Conservation (phyloP, 2,113 vertebrate genomes). For the Daphoenositta chrysoptera region DNA sequence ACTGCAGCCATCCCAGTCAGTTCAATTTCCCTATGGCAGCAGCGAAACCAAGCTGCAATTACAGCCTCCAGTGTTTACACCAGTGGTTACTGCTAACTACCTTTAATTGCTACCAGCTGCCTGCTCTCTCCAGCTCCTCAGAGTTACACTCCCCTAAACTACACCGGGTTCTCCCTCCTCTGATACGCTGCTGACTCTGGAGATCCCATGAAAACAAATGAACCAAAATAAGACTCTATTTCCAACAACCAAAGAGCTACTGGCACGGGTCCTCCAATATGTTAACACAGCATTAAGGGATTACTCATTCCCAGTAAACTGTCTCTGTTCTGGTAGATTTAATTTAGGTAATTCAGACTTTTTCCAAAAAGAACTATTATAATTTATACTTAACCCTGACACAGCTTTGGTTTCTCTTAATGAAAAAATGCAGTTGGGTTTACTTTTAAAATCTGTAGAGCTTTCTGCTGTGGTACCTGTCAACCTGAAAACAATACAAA, state of each 20-base stretch:
- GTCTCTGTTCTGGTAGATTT: not conserved
- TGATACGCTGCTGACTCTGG: fast-evolving
- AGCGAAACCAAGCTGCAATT: not conserved
- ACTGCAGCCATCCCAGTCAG: not conserved
- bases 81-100: not conserved
- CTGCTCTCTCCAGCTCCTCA: not conserved
- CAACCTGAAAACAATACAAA: not conserved
- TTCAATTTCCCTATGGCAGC: not conserved
- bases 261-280: not conserved
- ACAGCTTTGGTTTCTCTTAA: not conserved
- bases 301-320: not conserved
- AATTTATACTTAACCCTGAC: not conserved
- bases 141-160: not conserved
- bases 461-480: not conserved
- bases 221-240: not conserved
- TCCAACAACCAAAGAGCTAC: not conserved
- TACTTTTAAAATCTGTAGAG: not conserved
- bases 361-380: not conserved
- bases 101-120: not conserved
- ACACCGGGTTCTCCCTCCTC: not conserved
- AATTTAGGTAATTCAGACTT: not conserved
- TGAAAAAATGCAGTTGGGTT: not conserved
- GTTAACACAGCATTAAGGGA: not conserved
- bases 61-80: not conserved
- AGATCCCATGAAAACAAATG: not conserved